phyloP scores from a whole-genome alignment of 2,797 vertebrate species.

The Cyprinodon diabolis region DNA sequence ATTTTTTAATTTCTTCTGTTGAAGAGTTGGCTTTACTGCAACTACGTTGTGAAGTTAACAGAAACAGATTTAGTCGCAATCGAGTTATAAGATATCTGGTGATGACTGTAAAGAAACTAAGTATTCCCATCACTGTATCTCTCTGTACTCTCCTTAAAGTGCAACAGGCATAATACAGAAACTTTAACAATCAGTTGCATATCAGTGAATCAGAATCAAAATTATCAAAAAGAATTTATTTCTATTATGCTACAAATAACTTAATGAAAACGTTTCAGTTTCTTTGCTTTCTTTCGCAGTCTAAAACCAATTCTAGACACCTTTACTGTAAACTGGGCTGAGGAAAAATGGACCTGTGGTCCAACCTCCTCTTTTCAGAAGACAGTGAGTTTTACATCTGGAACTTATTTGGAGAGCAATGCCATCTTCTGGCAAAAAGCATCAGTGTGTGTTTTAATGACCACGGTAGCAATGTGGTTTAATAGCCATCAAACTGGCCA shows the following conservation, averaged over 20 bases:
- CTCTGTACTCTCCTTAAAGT: conserved; percentile 13
- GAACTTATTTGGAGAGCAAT: not conserved
- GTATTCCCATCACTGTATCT: conserved; percentile 6
- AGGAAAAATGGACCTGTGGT: not conserved
- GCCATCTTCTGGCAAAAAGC: not conserved
- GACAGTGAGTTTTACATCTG: not conserved
- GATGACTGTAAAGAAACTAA: conserved; percentile 15
- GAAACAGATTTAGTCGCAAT: conserved; percentile 39
- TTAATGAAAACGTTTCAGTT: no score
- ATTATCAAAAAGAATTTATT: not conserved
- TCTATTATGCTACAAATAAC: no score
- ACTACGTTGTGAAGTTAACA: conserved; percentile 29
- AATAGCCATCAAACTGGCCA: not conserved
- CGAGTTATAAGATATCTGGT: conserved; percentile 19
- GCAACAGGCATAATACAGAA: conserved; percentile 3
- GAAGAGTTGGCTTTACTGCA: conserved; percentile 17
- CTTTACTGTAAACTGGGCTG: no score
- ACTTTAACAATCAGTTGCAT: not conserved
- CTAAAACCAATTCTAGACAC: no score
- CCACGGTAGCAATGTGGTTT: not conserved
- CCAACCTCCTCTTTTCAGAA: not conserved
- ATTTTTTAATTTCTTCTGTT: conserved; percentile 27
- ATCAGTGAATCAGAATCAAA: not conserved
- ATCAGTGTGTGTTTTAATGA: not conserved
- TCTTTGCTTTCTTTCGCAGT: no score